Evolutionary conservation across 1,140 invertebrate genomes (phyloP).

Genomic region (Rhagoletis pomonella): DNA sequence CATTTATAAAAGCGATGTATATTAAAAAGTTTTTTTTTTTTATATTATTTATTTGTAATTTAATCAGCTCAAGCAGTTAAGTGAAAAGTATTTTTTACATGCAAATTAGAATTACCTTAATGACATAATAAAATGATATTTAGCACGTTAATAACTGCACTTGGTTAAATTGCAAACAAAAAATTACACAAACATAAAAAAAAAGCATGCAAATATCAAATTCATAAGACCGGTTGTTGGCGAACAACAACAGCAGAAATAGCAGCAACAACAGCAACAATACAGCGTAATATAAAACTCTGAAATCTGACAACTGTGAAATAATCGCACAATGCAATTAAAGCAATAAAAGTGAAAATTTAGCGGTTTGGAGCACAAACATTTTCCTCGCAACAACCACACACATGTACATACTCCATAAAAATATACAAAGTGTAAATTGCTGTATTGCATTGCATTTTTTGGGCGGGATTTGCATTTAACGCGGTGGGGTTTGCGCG

Average conservation of each 20-base stretch:
- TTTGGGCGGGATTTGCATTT: not conserved
- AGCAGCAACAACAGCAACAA: not conserved
- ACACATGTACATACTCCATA: not conserved
- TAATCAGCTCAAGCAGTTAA: not conserved
- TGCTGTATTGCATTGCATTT: not conserved
- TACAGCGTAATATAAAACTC: not conserved
- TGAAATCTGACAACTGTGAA: constrained; percentile 2
- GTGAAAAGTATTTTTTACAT: constrained; percentile 14
- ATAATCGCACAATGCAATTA: constrained; percentile 35
- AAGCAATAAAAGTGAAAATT: constrained; percentile 33
- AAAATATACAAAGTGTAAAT: not conserved
- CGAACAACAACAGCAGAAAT: not conserved
- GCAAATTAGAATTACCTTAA: constrained; percentile 37
- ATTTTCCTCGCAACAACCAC: no score
- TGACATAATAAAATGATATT: constrained; percentile 43
- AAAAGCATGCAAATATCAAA: not conserved
- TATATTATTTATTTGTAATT: not conserved
- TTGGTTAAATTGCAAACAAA: not conserved
- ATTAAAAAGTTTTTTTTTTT: no score
- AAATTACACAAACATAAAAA: not conserved
- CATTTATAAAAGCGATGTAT: no score
- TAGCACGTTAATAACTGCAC: constrained; percentile 32
- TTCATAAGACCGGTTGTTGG: not conserved
- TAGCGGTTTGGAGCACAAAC: not conserved
- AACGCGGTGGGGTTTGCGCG: not conserved